These are phyloP conservation scores for Triplophysa dalaica DNA, from an alignment of 2,113 vertebrate species.

Conservation along the genomic window DNA sequence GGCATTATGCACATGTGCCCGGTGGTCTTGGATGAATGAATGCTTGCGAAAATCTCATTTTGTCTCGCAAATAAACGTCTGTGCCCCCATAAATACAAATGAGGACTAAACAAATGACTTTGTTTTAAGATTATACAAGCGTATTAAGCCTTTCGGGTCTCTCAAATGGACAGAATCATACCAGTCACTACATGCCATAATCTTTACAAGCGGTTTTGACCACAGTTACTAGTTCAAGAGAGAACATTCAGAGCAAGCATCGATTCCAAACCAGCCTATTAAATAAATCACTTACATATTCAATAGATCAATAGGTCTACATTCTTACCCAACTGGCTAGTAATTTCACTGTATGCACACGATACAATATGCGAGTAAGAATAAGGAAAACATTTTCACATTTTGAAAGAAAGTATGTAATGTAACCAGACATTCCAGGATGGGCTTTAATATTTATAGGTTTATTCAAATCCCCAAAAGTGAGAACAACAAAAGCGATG, in stretches of 20 bases:
- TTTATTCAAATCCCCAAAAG: no score
- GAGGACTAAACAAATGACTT: constrained; percentile 14
- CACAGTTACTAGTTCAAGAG: constrained; percentile 13
- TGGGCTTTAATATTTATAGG: no score
- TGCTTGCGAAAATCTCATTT: background rate
- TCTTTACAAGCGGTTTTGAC: background rate
- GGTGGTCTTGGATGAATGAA: constrained; percentile 21
- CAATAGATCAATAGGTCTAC: background rate
- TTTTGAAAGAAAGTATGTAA: no score
- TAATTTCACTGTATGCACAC: background rate
- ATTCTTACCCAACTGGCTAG: background rate
- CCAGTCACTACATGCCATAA: background rate
- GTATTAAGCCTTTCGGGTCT: constrained; percentile 17
- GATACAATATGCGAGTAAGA: no score
- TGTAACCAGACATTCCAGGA: no score
- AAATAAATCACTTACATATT: background rate
- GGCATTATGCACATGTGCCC: constrained; percentile 27
- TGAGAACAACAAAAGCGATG: background rate
- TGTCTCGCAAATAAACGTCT: constrained; percentile 24
- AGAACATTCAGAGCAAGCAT: background rate
- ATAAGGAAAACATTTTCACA: no score
- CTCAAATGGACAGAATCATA: constrained; percentile 4
- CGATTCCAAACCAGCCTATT: constrained; percentile 7
- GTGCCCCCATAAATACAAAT: constrained; percentile 2
- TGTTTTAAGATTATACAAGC: background rate